phyloP scores from a whole-genome alignment of 1,140 invertebrate species.

The Dendrolimus punctatus region DNA sequence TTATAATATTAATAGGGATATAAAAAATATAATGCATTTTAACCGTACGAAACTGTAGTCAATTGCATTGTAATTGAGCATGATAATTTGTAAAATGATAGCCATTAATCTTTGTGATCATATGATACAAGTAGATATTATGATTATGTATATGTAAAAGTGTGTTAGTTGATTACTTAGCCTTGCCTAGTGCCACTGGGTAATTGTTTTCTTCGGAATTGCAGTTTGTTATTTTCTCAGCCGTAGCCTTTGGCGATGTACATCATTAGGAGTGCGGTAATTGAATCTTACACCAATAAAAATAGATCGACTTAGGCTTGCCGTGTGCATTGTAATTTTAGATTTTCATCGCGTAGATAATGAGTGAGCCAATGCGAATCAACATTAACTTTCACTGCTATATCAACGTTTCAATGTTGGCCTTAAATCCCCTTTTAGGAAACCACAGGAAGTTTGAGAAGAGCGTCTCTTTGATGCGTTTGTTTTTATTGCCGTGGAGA shows the following conservation, averaged over 20 bases:
- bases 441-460: conserved; percentile 51
- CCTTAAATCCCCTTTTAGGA: conserved; percentile 59
- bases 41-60: no score
- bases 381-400: conserved; percentile 64
- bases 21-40: no score
- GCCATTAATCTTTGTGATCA: no score
- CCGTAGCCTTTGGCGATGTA: conserved; percentile 31
- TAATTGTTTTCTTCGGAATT: conserved; percentile 30
- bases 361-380: conserved; percentile 55
- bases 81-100: no score
- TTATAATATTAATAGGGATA: no score
- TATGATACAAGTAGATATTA: no score
- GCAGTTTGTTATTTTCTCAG: conserved; percentile 38
- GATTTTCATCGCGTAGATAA: conserved; percentile 61
- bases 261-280: conserved; percentile 46
- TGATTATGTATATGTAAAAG: no score
- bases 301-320: conserved; percentile 37
- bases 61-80: no score
- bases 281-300: conserved; percentile 62
- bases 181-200: conserved; percentile 9
- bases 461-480: conserved; percentile 13
- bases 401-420: conserved; percentile 36
- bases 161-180: conserved; percentile 25
- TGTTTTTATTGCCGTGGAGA: conserved; percentile 23
- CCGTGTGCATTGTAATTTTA: conserved; percentile 60